A percentile compares a stretch with the other conserved stretches of the same genome.
Conservation (phyloP, 2,888 invertebrate species). For the Hypercompe scribonia region DNA sequence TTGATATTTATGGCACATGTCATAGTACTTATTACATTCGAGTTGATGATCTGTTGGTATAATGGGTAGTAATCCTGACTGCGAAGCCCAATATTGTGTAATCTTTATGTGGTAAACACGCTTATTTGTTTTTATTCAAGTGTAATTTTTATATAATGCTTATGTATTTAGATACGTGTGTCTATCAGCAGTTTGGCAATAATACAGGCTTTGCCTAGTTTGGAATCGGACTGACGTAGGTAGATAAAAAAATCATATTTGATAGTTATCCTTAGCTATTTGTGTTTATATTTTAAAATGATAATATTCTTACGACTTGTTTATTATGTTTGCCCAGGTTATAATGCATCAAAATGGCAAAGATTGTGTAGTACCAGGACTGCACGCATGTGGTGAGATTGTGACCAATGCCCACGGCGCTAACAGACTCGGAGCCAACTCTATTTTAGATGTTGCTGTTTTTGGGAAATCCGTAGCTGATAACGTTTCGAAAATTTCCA, state of each 20-base stretch:
- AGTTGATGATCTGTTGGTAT: too few relatives aligned
- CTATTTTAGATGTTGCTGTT: slow-evolving; percentile 97
- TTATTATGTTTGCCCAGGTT: slow-evolving; percentile 74
- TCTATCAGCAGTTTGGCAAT: neutral
- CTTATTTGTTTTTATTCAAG: neutral
- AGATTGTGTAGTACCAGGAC: slow-evolving; percentile 92
- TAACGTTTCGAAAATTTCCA: slow-evolving; percentile 91
- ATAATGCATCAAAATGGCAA: slow-evolving; percentile 84
- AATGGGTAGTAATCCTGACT: too few relatives aligned
- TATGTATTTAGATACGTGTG: neutral
- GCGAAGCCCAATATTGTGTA: too few relatives aligned
- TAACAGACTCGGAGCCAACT: slow-evolving; percentile 99
- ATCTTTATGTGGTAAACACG: too few relatives aligned
- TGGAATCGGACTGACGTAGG: too few relatives aligned
- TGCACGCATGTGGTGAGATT: slow-evolving; percentile 97
- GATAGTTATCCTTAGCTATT: too few relatives aligned
- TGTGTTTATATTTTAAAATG: too few relatives aligned
- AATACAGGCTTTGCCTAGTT: too few relatives aligned
- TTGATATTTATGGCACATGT: too few relatives aligned
- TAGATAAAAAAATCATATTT: too few relatives aligned
- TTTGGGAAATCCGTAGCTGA: slow-evolving; percentile 98
- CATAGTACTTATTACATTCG: too few relatives aligned
- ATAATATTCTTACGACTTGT: neutral
- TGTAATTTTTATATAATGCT: neutral
- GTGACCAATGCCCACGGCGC: slow-evolving; percentile 99